phyloP scores from a whole-genome alignment of 2,797 vertebrate species.

The Galaxias olidus region DNA sequence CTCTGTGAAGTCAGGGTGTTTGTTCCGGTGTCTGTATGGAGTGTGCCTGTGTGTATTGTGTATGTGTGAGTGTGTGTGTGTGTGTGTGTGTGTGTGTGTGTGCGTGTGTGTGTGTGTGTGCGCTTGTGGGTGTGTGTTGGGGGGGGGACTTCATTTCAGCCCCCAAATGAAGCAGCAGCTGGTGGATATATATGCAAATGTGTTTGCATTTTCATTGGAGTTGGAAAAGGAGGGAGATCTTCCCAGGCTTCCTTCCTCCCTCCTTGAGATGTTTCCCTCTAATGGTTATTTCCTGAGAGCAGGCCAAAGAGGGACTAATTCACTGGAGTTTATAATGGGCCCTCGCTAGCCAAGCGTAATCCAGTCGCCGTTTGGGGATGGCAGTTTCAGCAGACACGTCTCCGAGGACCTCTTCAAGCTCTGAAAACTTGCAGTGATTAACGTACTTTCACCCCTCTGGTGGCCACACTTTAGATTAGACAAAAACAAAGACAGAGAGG shows the following conservation, averaged over 20 bases:
- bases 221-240: constrained; percentile 45
- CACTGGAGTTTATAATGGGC: constrained; percentile 40
- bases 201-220: constrained; percentile 47
- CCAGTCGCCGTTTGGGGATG: constrained; percentile 31
- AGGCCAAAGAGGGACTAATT: constrained; percentile 48
- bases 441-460: neutral
- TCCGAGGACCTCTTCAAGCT: constrained; percentile 38
- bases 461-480: too few species aligned
- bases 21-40: neutral
- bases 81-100: constrained; percentile 12
- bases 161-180: constrained; percentile 64
- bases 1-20: neutral
- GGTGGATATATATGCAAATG: constrained; percentile 57
- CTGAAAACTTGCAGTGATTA: constrained; percentile 25
- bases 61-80: constrained; percentile 10
- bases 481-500: too few species aligned
- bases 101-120: constrained; percentile 24
- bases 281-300: constrained; percentile 48
- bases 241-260: constrained; percentile 64
- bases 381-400: constrained; percentile 38
- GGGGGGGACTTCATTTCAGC: constrained; percentile 42
- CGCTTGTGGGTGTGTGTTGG: constrained; percentile 22
- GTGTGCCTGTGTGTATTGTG: neutral
- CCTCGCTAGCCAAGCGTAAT: constrained; percentile 44
- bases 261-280: constrained; percentile 44